Evolutionary conservation across 2,113 vertebrate species (phyloP).

Genomic region (Bagarius yarrelli): DNA sequence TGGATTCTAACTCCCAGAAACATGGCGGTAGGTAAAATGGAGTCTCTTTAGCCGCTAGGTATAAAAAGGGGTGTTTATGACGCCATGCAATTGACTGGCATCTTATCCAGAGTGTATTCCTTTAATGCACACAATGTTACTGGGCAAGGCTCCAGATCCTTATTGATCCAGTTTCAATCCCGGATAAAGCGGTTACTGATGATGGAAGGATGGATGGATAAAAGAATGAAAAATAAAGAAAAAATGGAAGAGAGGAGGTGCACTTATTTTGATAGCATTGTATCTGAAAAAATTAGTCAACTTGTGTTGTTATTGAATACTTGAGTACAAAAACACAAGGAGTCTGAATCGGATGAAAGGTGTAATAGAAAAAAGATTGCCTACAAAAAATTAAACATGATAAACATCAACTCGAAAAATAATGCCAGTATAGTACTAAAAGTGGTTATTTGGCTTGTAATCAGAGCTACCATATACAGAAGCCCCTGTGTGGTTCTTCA

Average conservation of each 20-base stretch:
- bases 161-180: no score
- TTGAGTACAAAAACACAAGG: not conserved
- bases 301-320: not conserved
- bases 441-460: no score
- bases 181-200: not conserved
- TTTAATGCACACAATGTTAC: not conserved
- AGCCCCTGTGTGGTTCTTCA: no score
- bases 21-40: not conserved
- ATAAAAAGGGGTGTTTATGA: not conserved
- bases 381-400: no score
- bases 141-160: not conserved
- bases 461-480: no score
- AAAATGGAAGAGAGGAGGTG: no score
- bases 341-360: not conserved
- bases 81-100: not conserved
- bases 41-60: not conserved
- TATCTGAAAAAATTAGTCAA: not conserved
- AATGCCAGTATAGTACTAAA: no score
- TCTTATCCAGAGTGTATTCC: not conserved
- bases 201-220: not conserved
- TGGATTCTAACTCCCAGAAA: not conserved
- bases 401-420: no score
- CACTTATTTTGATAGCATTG: not conserved
- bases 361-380: no score
- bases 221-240: no score